Evolutionary conservation across 2,888 invertebrate genomes (phyloP), one percentile per base, ranked within the genome.

Genomic region (Diarsia rubi): DNA sequence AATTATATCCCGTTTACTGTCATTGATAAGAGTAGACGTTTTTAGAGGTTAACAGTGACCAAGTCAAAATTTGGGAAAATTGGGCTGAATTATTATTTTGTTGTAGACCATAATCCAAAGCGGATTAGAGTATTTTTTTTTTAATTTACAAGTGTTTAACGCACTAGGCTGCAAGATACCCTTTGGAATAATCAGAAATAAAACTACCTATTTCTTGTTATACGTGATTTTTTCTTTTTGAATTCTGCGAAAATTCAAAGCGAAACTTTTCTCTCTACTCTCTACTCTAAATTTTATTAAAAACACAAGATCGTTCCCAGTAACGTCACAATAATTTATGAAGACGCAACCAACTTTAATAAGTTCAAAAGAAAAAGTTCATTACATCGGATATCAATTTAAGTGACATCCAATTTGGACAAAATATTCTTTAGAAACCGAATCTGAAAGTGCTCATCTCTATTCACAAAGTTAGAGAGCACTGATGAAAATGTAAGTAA

Each of bases 281-380:
- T 49, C 16, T 73, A 14, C 12, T 60, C 24, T 65, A 62, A 60
- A 3, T 72, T 72, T 44, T 63, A 78, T 73, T 64, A 69, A 65
- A 78, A 83, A 79, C 49, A 76, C n/a, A 57, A 79, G 37, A 78
- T 70, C 63, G n/a, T 79, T 69, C 44, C 21, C 49, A 62, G 52
- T 77, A 69, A 67, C 45, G 67, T 83, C 74, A 81, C 73, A 74
- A 74, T 69, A 74, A 83, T 83, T 79, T 78, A 78, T 84, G 54
- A 82, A 77, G 65, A 79, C 52, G 49, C 44, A 73, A 54, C 54
- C 69, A 71, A 78, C 21, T 79, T 83, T 83, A 59, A 73, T 79
- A 71, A 82, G 70, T 16, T 60, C 71, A 69, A 75, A 70, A 73
- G 73, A 75, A 73, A 81, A 84, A 64, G 63, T 84, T 77, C 42